A percentile compares a stretch with the other conserved stretches of the same genome.
phyloP scores from a whole-genome alignment of 2,797 vertebrate genomes.

The Gymnodraco acuticeps region DNA sequence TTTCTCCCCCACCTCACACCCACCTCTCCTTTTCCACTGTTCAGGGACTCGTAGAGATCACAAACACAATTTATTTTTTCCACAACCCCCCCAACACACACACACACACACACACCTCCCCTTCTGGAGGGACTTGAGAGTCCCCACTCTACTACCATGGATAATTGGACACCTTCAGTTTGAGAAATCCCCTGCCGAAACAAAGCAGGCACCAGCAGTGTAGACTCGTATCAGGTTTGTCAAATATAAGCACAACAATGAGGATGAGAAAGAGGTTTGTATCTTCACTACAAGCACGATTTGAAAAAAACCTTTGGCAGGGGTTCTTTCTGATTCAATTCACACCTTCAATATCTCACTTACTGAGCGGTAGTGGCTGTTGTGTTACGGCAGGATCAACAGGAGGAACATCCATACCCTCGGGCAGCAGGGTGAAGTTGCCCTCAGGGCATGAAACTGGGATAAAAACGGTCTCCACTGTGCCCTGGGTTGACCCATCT shows the following conservation, averaged over 20 bases:
- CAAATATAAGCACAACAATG: constrained; percentile 60
- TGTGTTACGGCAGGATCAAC: constrained; percentile 47
- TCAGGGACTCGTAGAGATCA: constrained; percentile 72
- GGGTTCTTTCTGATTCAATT: constrained; percentile 53
- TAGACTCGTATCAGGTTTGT: constrained; percentile 68
- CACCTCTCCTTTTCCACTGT: constrained; percentile 43
- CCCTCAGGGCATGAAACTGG: constrained; percentile 62
- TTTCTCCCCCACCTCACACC: constrained; percentile 31
- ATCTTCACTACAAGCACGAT: constrained; percentile 58
- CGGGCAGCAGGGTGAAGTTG: constrained; percentile 55
- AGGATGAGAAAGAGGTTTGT: constrained; percentile 48
- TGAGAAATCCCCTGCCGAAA: constrained; percentile 80
- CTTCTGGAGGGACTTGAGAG: constrained; percentile 77
- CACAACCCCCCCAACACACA: constrained; percentile 59
- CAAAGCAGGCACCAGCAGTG: constrained; percentile 52
- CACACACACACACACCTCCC: constrained; percentile 43
- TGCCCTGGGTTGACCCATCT: constrained; percentile 73
- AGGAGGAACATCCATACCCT: constrained; percentile 60
- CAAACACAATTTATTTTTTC: constrained; percentile 83
- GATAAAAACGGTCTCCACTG: constrained; percentile 42
- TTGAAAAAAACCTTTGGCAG: constrained; percentile 52
- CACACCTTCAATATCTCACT: constrained; percentile 48
- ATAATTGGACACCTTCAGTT: constrained; percentile 92
- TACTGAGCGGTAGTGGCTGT: constrained; percentile 36
- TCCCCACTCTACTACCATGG: constrained; percentile 78